Evolutionary conservation across 2,888 invertebrate genomes (phyloP).

Genomic region (Odontothrips loti): DNA sequence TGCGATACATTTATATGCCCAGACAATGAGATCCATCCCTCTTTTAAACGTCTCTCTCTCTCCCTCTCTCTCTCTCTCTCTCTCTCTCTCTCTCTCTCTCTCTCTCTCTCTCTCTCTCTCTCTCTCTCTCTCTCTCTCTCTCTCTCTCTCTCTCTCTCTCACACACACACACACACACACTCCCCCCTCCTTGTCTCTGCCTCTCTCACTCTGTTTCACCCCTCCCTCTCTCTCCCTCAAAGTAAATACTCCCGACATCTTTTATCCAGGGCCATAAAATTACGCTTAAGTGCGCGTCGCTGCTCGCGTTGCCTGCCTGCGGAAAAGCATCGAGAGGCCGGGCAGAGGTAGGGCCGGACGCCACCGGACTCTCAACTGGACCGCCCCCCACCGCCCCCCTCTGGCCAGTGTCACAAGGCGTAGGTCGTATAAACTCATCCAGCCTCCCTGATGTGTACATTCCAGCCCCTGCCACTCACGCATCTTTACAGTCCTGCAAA

Average conservation of each 20-base stretch:
- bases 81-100: too few species aligned
- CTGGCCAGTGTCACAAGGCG: background rate
- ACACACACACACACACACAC: background rate
- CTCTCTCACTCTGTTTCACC: too few species aligned
- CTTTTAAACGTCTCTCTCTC: background rate
- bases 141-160: too few species aligned
- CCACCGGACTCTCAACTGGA: too few species aligned
- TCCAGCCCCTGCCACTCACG: background rate
- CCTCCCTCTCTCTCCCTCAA: background rate
- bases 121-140: too few species aligned
- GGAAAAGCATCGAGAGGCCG: too few species aligned
- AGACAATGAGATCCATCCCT: background rate
- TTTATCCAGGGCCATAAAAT: conserved; percentile 25
- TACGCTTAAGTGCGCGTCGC: conserved; percentile 15
- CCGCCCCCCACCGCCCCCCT: background rate
- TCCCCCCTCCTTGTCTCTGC: background rate
- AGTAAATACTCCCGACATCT: conserved; percentile 19
- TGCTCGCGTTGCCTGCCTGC: background rate
- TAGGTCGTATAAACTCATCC: conserved; percentile 1
- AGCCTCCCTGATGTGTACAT: background rate
- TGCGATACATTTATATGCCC: background rate
- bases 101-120: too few species aligned
- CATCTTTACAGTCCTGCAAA: background rate
- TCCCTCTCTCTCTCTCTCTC: too few species aligned
- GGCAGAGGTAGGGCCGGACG: too few species aligned